Base-by-base conservation (phyloP, 2,113 vertebrate genomes). In the Shinisaurus crocodilurus region DNA sequence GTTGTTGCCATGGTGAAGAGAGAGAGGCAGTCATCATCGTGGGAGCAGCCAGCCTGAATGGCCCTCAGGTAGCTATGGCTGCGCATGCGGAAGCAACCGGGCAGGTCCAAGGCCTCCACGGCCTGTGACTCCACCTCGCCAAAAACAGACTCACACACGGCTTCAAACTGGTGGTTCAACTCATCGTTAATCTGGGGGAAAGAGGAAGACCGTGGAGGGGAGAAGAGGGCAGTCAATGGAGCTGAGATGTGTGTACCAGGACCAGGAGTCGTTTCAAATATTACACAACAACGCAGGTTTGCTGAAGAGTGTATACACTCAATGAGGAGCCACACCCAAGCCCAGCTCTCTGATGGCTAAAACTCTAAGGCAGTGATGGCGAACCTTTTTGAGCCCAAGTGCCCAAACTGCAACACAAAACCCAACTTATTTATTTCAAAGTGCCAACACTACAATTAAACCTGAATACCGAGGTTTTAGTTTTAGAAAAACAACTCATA, bases 61-160 rank as follows among this genome's bases (percentile, higher is more conserved):
- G 99, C 99, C 34, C 99, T 98, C 91, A 99, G 98, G 96, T 99
- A 99, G 97, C 99, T 99, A 97, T 99, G 99, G 97, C 98, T 99
- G 96, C 99, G 98, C 94, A 98, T 99, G 92, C 99, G 99, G 96
- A 99, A 99, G 95, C 98, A 99, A 74, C 99, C 99, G 0, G 99
- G 99, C 94, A 99, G 98, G 95, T 99, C 99, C 96, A 99, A 96
- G 9, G 99, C 99, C 93, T 99, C 99, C 85, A 99, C 98, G 0
- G 99, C 99, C 96, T 99, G 99, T 1, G 98, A 99, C 97, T 99
- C 99, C 90, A 98, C 97, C 97, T 99, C 98, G 0, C 99, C 98
- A 0, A 99, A 99, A 95, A 99, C 98, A 13, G 98, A 99, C 96
- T 99, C 99, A 23, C 99, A 99, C 91, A 99, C 98, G 0, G 98